Evolutionary conservation across 2,113 vertebrate species (phyloP).

Genomic region (Gasterosteus nipponicus): DNA sequence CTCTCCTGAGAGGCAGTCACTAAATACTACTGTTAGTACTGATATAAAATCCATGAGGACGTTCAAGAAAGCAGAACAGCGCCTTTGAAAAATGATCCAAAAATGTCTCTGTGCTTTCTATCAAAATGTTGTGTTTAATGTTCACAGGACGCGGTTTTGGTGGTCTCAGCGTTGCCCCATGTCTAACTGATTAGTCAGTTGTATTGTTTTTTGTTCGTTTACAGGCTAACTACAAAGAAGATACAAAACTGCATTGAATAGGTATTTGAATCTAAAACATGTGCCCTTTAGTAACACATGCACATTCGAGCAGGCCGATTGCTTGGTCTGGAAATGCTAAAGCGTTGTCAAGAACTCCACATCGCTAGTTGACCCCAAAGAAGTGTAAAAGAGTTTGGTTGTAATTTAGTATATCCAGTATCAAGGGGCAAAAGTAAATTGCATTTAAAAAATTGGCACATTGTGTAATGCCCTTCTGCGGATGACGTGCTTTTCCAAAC

Average conservation of each 20-base stretch:
- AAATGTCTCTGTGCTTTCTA: constrained; percentile 71
- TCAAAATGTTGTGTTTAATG: constrained; percentile 73
- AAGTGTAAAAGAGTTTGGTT: background rate
- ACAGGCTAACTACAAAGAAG: background rate
- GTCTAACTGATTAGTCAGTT: constrained; percentile 34
- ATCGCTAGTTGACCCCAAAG: background rate
- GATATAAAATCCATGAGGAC: constrained; percentile 83
- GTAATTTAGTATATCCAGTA: background rate
- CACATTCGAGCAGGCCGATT: background rate
- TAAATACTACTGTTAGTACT: constrained; percentile 80
- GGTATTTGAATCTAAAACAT: background rate
- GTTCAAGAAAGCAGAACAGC: constrained; percentile 70
- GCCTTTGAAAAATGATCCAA: constrained; percentile 78
- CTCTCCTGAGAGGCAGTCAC: constrained; percentile 67
- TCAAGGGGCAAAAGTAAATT: background rate
- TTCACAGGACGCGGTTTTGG: constrained; percentile 49
- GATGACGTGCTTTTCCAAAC: background rate
- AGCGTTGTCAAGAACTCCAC: too few species aligned
- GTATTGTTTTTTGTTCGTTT: constrained; percentile 29
- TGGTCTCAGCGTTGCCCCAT: constrained; percentile 6
- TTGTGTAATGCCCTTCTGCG: background rate
- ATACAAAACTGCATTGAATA: background rate
- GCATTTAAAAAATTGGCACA: background rate
- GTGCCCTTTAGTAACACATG: background rate
- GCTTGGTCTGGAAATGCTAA: background rate